Evolutionary conservation across 2,888 invertebrate species (phyloP), one percentile per base, ranked within the genome.

Genomic region (Bellardia pandia): DNA sequence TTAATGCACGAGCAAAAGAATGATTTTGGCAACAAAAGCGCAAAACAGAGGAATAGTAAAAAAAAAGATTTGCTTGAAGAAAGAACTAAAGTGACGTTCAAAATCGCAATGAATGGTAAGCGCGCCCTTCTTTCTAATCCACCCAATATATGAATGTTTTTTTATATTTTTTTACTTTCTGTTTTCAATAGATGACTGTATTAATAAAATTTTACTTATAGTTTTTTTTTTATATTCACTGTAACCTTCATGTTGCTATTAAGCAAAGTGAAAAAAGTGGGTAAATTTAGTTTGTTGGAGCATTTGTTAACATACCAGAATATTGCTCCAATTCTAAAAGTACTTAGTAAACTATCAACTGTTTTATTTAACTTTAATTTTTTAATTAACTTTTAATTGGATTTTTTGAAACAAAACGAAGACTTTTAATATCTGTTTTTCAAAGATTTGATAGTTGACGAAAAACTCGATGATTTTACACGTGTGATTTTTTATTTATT

Each of bases 151-250:
- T 64, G 16, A 37, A 66, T 45, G n/a, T 51, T 68, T 79, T 58
- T 14, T 33, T 33, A 42, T 0, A 16, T 69, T 53, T 37, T 60
- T 81, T 66, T 45, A 16, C 37, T 33, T 42, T 74, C 14, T 13
- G n/a, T 62, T 51, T 77, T 60, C 58, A 33, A 76, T 40, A 77
- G 76, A 60, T 51, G 76, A 53, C 53, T 83, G 68, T 42, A 76
- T 76, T 83, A 83, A 76, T 64, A 77, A 77, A 45, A 69, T 85
- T 68, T 33, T 78, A 11, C 51, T 62, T 78, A 74, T 74, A 74
- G 62, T 91, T 92, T 90, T 90, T 89, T 91, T 90, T 90, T 90
- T 89, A 86, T 90, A 66, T 89, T 62, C 45, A n/a, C 62, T 53
- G 33, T 56, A 66, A 77, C 62, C 82, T 62, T 69, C 45, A 69